These are phyloP conservation scores for Ceratina australensis DNA, from an alignment of 1,140 invertebrate genomes.

Conservation along the genomic window DNA sequence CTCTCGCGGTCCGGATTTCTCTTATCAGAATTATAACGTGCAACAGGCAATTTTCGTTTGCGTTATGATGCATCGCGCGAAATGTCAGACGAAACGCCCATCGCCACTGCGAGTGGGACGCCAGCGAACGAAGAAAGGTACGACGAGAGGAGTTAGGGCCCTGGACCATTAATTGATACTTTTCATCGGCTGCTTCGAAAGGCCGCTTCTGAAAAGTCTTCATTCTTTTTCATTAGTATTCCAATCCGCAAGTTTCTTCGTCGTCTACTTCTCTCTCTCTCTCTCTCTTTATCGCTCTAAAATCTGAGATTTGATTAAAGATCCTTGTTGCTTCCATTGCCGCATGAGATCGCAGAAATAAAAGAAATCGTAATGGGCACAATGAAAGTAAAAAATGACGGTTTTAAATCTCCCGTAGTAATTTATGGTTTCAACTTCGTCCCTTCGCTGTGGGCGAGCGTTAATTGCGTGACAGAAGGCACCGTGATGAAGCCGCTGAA, in stretches of 20 bases:
- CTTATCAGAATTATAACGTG: not conserved
- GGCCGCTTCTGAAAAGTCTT: not conserved
- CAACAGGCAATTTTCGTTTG: constrained; percentile 14
- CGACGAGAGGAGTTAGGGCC: not conserved
- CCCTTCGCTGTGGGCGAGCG: constrained; percentile 57
- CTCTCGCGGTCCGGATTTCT: not conserved
- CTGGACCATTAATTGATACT: not conserved
- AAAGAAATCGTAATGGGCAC: no score
- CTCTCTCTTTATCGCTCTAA: no score
- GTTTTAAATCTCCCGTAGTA: constrained; percentile 63
- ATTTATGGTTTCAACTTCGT: constrained; percentile 57
- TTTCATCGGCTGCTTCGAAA: constrained; percentile 6
- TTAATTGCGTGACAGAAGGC: constrained; percentile 64
- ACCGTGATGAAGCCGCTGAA: constrained; percentile 48
- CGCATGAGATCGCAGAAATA: not conserved
- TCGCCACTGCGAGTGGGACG: constrained; percentile 20
- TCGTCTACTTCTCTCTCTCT: no score
- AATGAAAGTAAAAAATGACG: not conserved
- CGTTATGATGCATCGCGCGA: not conserved
- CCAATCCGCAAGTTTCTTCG: not conserved
- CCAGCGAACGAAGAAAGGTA: not conserved
- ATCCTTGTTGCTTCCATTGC: not conserved
- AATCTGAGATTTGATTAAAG: no score
- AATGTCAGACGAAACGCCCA: constrained; percentile 34
- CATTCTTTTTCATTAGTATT: not conserved